Conservation (phyloP, 2,797 vertebrate genomes). For the Hippoglossus hippoglossus region DNA sequence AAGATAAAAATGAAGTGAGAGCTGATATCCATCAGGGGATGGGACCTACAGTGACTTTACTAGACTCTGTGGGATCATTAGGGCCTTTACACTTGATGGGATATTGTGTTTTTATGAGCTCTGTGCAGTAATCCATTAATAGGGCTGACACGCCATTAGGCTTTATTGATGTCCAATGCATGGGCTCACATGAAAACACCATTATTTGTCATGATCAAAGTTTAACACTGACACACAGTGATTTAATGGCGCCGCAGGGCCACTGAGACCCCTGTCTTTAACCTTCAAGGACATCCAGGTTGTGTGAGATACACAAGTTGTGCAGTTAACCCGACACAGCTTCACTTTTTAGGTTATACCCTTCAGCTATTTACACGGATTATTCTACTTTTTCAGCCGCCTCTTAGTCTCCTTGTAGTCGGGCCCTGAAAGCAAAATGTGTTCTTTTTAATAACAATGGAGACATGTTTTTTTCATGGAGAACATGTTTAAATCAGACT, state of each 20-base stretch:
- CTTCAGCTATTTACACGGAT: conserved; percentile 23
- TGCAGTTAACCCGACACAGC: conserved; percentile 16
- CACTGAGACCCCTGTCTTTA: conserved; percentile 43
- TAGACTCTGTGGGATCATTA: conserved; percentile 78
- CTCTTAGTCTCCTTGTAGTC: background rate
- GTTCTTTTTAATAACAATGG: conserved; percentile 30
- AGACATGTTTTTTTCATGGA: background rate
- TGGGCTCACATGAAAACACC: conserved; percentile 75
- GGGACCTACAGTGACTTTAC: conserved; percentile 74
- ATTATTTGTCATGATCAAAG: conserved; percentile 79
- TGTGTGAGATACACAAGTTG: conserved; percentile 37
- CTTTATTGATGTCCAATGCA: conserved; percentile 79
- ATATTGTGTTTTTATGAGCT: conserved; percentile 82
- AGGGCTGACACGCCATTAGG: conserved; percentile 75
- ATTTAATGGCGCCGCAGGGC: conserved; percentile 59
- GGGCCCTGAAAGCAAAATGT: conserved; percentile 19
- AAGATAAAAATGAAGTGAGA: conserved; percentile 69
- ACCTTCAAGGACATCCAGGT: conserved; percentile 69
- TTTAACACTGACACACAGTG: conserved; percentile 68
- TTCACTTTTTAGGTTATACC: conserved; percentile 22
- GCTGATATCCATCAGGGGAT: conserved; percentile 72
- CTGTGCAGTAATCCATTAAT: conserved; percentile 79
- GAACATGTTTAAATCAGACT: conserved; percentile 36
- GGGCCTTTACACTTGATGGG: conserved; percentile 72
- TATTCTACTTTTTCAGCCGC: conserved; percentile 14